A percentile compares a stretch with the other conserved stretches of the same genome.
Evolutionary conservation across 2,888 invertebrate genomes (phyloP).

Genomic region (Barypeithes pellucidus): DNA sequence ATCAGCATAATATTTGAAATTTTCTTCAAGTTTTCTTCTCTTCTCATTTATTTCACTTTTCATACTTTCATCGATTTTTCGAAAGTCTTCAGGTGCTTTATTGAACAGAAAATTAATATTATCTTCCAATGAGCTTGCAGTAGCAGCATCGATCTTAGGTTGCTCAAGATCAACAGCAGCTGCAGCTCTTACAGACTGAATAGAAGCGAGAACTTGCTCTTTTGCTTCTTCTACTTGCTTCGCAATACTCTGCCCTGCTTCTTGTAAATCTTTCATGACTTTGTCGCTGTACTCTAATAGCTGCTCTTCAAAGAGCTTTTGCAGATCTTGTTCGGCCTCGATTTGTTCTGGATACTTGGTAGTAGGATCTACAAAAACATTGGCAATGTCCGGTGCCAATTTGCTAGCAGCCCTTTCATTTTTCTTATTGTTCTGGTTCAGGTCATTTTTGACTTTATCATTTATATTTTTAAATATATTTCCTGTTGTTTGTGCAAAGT

Average conservation of each 20-base stretch:
- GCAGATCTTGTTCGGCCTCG: conserved; percentile 39
- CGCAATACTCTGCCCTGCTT: conserved; percentile 5
- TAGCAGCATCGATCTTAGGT: conserved; percentile 5
- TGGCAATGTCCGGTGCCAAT: conserved; percentile 21
- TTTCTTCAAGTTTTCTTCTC: conserved; percentile 26
- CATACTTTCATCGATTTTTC: conserved; percentile 28
- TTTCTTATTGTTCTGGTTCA: conserved; percentile 9
- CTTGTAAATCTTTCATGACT: conserved; percentile 32
- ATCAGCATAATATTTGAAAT: conserved; percentile 30
- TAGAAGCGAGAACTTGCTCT: neutral
- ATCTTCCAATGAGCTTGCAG: conserved; percentile 10
- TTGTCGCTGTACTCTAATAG: conserved; percentile 36
- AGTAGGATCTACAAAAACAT: conserved; percentile 36
- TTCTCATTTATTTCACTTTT: conserved; percentile 22
- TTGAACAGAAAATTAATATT: conserved; percentile 23
- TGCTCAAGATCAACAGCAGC: neutral
- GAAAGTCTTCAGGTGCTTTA: conserved; percentile 34
- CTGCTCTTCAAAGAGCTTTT: conserved; percentile 41
- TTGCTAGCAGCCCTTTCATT: neutral
- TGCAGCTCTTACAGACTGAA: neutral
- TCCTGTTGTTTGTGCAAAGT: conserved; percentile 29
- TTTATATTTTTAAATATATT: conserved; percentile 33
- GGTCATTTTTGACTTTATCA: conserved; percentile 40
- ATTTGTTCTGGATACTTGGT: conserved; percentile 44
- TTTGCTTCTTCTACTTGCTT: conserved; percentile 22